phyloP scores from a whole-genome alignment of 1,140 invertebrate genomes.

The Camponotus floridanus region DNA sequence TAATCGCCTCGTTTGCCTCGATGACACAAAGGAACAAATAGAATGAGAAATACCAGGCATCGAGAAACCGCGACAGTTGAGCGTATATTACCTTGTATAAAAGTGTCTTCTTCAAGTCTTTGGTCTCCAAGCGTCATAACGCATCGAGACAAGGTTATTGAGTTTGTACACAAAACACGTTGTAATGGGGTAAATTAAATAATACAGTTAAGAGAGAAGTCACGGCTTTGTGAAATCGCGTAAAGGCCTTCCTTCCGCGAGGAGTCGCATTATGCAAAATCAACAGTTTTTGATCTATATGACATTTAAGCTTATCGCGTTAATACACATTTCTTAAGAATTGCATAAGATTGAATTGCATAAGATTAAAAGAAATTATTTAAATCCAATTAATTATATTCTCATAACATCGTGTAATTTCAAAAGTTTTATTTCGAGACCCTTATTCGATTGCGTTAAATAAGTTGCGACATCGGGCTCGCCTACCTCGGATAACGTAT shows the following conservation, averaged over 20 bases:
- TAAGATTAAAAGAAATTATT: not conserved
- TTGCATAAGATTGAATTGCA: not conserved
- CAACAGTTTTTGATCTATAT: not conserved
- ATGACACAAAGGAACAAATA: conserved; percentile 54
- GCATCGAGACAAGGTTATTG: not conserved
- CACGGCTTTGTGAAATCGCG: conserved; percentile 27
- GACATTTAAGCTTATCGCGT: not conserved
- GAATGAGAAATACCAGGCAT: conserved; percentile 11
- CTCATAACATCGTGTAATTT: not conserved
- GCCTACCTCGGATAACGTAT: conserved; percentile 9
- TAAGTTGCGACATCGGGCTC: conserved; percentile 3
- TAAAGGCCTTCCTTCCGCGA: conserved; percentile 21
- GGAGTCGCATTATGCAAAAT: not conserved
- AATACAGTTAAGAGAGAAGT: conserved; percentile 44
- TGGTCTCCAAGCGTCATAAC: not conserved
- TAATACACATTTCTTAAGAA: not conserved
- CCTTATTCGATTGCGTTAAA: conserved; percentile 16
- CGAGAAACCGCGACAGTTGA: conserved; percentile 21
- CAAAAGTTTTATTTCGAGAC: not conserved
- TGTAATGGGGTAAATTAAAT: conserved; percentile 55
- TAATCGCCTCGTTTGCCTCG: conserved; percentile 62
- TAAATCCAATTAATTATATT: not conserved
- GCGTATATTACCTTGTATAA: conserved; percentile 39
- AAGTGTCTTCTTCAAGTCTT: conserved; percentile 44
- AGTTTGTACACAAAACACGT: conserved; percentile 39